A percentile compares a stretch with the other conserved stretches of the same genome.
These are phyloP conservation scores for Coturnix japonica DNA, from an alignment of 2,113 vertebrate species.

Conservation along the genomic window DNA sequence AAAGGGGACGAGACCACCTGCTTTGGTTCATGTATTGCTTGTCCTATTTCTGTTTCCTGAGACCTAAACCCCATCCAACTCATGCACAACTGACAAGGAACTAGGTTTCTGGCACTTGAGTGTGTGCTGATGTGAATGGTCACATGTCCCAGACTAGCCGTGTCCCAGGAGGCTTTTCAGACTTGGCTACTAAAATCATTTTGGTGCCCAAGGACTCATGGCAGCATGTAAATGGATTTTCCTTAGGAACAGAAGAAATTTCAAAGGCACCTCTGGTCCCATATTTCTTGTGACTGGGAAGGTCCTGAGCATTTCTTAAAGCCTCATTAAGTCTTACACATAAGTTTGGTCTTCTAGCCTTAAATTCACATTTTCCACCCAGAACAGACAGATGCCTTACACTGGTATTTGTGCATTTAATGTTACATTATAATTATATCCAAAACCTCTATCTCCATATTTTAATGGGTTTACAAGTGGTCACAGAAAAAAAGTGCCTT, in stretches of 20 bases:
- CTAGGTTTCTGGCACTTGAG: background rate
- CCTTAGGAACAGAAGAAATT: background rate
- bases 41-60: background rate
- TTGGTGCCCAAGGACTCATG: background rate
- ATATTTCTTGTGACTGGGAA: background rate
- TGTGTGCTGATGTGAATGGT: background rate
- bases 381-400: background rate
- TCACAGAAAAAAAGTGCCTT: conserved; percentile 38
- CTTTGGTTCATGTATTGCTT: background rate
- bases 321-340: background rate
- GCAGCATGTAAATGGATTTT: background rate
- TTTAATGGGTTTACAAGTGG: conserved; percentile 34
- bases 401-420: background rate
- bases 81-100: background rate
- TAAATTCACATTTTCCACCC: background rate
- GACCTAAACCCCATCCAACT: background rate
- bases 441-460: background rate
- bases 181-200: background rate
- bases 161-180: background rate
- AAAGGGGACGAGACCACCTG: background rate
- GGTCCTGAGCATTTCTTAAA: background rate
- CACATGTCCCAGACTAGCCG: background rate
- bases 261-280: background rate
- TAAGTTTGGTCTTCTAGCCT: background rate
- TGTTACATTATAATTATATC: conserved; percentile 26